Conservation (phyloP, 2,888 invertebrate species). For the Seladonia tumulorum region DNA sequence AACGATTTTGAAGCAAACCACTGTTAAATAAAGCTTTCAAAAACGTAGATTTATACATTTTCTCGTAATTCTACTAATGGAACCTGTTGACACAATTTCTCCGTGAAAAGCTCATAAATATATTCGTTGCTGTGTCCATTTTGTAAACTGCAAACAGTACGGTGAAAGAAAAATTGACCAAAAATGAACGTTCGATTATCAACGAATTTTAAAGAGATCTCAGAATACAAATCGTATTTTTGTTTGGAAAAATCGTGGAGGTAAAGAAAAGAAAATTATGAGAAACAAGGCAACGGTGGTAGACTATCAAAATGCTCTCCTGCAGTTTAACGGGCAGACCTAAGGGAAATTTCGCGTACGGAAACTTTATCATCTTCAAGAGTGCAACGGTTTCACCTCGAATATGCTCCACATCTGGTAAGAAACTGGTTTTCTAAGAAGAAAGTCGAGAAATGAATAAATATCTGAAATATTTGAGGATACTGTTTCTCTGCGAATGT, state of each 20-base stretch:
- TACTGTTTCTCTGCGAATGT: neutral
- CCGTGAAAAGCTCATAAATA: neutral
- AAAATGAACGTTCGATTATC: neutral
- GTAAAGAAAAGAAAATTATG: neutral
- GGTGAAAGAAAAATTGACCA: neutral
- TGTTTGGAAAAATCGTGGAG: neutral
- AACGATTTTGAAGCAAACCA: neutral
- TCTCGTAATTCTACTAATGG: neutral
- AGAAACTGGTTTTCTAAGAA: neutral
- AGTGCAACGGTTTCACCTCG: neutral
- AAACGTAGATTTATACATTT: neutral
- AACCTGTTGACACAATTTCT: neutral
- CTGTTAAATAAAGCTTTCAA: neutral
- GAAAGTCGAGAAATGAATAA: neutral
- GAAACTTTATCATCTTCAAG: slow-evolving; percentile 7
- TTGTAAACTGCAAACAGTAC: neutral
- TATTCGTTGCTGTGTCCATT: neutral
- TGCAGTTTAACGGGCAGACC: slow-evolving; percentile 1
- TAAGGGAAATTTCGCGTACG: slow-evolving; percentile 5
- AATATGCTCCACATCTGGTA: neutral
- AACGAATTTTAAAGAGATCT: neutral
- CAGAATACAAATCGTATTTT: neutral
- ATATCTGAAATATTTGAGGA: neutral
- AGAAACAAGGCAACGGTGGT: neutral
- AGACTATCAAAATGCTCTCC: neutral